phyloP scores from a whole-genome alignment of 2,888 invertebrate species.

The Laspeyria flexula region DNA sequence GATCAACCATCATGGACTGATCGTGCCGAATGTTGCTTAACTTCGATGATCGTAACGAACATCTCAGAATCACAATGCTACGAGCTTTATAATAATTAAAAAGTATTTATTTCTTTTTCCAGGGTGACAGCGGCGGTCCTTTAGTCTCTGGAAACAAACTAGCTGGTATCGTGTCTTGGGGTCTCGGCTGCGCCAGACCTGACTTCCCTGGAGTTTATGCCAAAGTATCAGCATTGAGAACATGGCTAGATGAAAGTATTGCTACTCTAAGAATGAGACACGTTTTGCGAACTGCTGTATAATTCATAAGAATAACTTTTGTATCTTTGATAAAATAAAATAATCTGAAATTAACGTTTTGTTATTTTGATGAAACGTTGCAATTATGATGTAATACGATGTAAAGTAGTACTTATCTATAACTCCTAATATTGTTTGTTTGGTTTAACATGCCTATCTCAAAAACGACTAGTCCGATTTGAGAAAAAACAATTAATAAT shows the following conservation, averaged over 20 bases:
- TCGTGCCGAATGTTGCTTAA: no score
- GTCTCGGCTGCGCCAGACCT: conserved; percentile 78
- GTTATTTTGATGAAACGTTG: neutral
- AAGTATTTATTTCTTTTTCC: conserved; percentile 1
- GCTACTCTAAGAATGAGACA: conserved; percentile 55
- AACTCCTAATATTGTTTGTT: no score
- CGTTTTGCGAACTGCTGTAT: conserved; percentile 38
- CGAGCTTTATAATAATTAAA: no score
- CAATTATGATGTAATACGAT: no score
- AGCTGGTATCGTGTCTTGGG: conserved; percentile 80
- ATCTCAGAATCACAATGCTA: no score
- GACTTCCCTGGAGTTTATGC: conserved; percentile 80
- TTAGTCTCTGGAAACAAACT: conserved; percentile 72
- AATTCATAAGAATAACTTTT: conserved; percentile 4
- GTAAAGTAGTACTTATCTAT: no score
- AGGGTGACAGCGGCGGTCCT: conserved; percentile 84
- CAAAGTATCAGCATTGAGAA: conserved; percentile 71
- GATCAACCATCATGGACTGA: no score
- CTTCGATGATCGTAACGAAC: no score
- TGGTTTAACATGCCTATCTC: no score
- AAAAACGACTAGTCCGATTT: no score
- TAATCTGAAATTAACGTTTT: neutral
- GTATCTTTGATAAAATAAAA: conserved; percentile 7
- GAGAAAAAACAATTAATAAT: no score
- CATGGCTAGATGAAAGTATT: conserved; percentile 71